phyloP scores from a whole-genome alignment of 1,140 invertebrate genomes.

The Batillaria attramentaria region DNA sequence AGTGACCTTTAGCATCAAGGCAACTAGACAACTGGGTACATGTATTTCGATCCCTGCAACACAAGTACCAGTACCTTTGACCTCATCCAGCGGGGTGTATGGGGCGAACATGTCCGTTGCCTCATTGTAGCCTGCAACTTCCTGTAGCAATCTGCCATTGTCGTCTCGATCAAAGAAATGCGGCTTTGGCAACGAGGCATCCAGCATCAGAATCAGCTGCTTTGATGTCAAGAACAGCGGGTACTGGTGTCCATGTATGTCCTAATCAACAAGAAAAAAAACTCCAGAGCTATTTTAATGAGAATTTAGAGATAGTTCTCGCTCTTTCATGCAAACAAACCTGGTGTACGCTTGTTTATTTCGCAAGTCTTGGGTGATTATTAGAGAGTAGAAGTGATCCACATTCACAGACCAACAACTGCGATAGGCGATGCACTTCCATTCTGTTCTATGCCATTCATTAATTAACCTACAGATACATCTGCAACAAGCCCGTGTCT shows the following conservation, averaged over 20 bases:
- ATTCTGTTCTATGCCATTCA: too few species aligned
- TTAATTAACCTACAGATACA: too few species aligned
- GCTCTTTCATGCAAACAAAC: too few species aligned
- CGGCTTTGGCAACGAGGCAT: conserved; percentile 39
- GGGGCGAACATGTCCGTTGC: conserved; percentile 22
- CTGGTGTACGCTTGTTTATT: too few species aligned
- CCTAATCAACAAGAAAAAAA: conserved; percentile 21
- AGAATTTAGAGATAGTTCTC: too few species aligned
- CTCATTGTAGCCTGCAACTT: conserved; percentile 30
- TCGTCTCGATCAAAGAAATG: conserved; percentile 39
- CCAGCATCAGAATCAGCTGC: conserved; percentile 42
- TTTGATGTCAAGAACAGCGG: conserved; percentile 48
- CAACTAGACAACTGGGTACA: not conserved
- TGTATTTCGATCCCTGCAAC: not conserved
- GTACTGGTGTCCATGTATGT: conserved; percentile 26
- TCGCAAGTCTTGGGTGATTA: too few species aligned
- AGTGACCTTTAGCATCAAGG: too few species aligned
- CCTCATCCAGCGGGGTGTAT: conserved; percentile 11
- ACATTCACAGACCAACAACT: too few species aligned
- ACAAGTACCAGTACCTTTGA: conserved; percentile 20
- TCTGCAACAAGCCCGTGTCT: too few species aligned
- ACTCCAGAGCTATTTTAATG: too few species aligned
- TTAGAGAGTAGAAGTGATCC: too few species aligned
- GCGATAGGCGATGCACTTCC: too few species aligned
- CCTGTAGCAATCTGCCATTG: conserved; percentile 33